These are phyloP conservation scores for Diprion similis DNA, from an alignment of 1,140 invertebrate genomes.

Conservation along the genomic window DNA sequence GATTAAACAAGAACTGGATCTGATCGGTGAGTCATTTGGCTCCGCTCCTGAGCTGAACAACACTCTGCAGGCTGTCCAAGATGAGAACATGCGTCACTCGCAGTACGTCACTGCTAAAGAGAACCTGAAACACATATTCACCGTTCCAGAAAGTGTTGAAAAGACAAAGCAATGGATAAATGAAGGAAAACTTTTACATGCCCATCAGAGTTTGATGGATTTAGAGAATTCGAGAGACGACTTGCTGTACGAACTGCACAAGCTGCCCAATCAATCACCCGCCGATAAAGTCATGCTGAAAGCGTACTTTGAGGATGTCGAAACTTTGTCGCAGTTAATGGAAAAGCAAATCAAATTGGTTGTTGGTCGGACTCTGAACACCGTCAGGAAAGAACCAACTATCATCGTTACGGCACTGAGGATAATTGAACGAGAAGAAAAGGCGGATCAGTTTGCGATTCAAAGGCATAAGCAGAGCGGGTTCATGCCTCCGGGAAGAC, in stretches of 20 bases:
- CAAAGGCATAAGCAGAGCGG: slow-evolving; percentile 81
- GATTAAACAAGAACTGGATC: slow-evolving; percentile 70
- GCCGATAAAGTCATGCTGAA: slow-evolving; percentile 92
- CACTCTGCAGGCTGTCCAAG: slow-evolving; percentile 83
- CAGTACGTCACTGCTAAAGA: slow-evolving; percentile 98
- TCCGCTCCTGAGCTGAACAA: slow-evolving; percentile 75
- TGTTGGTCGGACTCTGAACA: slow-evolving; percentile 89
- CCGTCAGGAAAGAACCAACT: slow-evolving; percentile 93
- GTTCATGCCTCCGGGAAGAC: slow-evolving; percentile 92
- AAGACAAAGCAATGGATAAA: slow-evolving; percentile 94
- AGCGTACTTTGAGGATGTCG: slow-evolving; percentile 95
- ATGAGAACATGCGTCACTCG: slow-evolving; percentile 92
- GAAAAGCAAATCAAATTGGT: slow-evolving; percentile 92
- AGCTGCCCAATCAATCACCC: slow-evolving; percentile 87
- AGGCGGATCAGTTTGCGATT: slow-evolving; percentile 82
- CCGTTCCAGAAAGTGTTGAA: slow-evolving; percentile 94
- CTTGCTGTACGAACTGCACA: slow-evolving; percentile 92
- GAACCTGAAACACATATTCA: slow-evolving; percentile 98
- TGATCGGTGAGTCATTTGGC: slow-evolving; percentile 65
- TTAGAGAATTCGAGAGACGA: slow-evolving; percentile 97
- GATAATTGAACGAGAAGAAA: slow-evolving; percentile 97
- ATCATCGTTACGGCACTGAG: slow-evolving; percentile 95
- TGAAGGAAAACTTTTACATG: slow-evolving; percentile 93
- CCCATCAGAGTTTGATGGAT: slow-evolving; percentile 94
- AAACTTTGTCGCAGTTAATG: slow-evolving; percentile 86